phyloP scores from a whole-genome alignment of 2,797 vertebrate species.

The Lepidocolaptes lacrymiger region DNA sequence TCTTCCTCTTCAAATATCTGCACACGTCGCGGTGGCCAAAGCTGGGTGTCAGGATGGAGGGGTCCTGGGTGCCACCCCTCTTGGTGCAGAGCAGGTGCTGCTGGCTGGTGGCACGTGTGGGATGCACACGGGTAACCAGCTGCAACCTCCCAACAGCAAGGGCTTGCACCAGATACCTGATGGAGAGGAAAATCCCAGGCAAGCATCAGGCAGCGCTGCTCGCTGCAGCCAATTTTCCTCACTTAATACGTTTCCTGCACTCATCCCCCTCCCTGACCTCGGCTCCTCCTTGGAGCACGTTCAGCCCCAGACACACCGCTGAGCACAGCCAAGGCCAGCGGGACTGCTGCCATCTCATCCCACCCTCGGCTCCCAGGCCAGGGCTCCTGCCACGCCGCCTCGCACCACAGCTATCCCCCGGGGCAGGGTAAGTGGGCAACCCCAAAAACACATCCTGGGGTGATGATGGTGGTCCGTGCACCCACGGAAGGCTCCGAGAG shows the following conservation, averaged over 20 bases:
- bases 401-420: neutral
- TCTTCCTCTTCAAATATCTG: neutral
- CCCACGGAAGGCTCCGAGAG: accelerated
- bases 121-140: neutral
- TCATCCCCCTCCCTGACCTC: slow-evolving; percentile 44
- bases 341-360: slow-evolving; percentile 47
- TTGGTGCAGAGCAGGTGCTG: neutral
- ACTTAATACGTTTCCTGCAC: slow-evolving; percentile 34
- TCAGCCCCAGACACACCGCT: slow-evolving; percentile 13
- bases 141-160: neutral
- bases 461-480: neutral
- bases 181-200: slow-evolving; percentile 45
- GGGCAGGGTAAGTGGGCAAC: neutral
- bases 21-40: neutral
- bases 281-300: slow-evolving; percentile 35
- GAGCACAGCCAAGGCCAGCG: slow-evolving; percentile 28
- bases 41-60: neutral
- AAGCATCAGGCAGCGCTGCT: slow-evolving; percentile 5
- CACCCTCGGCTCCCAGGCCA: neutral
- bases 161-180: neutral
- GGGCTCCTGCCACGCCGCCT: neutral
- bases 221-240: slow-evolving; percentile 38
- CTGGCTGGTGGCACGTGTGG: neutral
- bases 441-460: accelerated
- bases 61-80: neutral